Evolutionary conservation across 2,113 vertebrate species (phyloP).

Genomic region (Xyliphius kryptos): DNA sequence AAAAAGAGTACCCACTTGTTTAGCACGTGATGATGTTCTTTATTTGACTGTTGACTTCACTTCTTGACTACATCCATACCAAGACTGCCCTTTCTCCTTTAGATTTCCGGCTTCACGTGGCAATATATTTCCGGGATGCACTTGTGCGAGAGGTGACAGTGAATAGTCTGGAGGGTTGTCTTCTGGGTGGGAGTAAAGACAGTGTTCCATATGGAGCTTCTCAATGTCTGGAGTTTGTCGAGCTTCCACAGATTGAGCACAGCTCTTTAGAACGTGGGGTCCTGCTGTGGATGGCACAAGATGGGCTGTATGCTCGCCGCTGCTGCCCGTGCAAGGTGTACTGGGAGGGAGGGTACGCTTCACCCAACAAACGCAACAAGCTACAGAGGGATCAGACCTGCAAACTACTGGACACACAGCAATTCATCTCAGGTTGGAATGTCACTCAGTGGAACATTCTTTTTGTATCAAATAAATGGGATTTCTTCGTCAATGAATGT

Average conservation of each 20-base stretch:
- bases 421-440: slow-evolving; percentile 84
- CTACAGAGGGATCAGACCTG: slow-evolving; percentile 83
- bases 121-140: slow-evolving; percentile 77
- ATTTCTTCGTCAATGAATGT: no score
- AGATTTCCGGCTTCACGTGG: slow-evolving; percentile 86
- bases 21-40: no score
- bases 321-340: slow-evolving; percentile 87
- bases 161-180: slow-evolving; percentile 81
- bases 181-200: slow-evolving; percentile 72
- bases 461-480: no score
- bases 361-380: slow-evolving; percentile 81
- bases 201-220: slow-evolving; percentile 62
- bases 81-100: slow-evolving; percentile 31
- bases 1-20: no score
- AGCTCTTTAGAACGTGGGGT: slow-evolving; percentile 75
- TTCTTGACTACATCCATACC: neutral
- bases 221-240: slow-evolving; percentile 73
- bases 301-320: slow-evolving; percentile 88
- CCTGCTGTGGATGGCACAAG: slow-evolving; percentile 82
- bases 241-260: slow-evolving; percentile 64
- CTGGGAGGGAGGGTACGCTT: slow-evolving; percentile 80
- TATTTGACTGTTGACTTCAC: no score
- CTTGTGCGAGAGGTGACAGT: slow-evolving; percentile 85
- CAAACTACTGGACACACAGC: slow-evolving; percentile 90
- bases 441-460: no score